These are phyloP conservation scores for Cavia aperea DNA, from an alignment of 2,113 vertebrate genomes.

Conservation along the genomic window DNA sequence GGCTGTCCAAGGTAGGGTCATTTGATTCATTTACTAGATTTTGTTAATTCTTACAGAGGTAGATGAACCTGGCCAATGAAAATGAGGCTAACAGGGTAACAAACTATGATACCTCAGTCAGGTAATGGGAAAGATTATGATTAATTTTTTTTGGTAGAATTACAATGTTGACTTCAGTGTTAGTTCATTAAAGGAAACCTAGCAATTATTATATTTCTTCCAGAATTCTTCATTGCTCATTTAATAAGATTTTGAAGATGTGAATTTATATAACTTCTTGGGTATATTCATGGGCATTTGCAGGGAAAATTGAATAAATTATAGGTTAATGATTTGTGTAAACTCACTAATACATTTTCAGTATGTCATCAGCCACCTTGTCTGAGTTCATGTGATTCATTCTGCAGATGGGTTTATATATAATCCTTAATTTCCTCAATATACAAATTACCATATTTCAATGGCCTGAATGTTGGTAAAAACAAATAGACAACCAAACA, in stretches of 20 bases:
- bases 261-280: conserved; percentile 42
- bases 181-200: neutral
- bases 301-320: conserved; percentile 19
- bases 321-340: neutral
- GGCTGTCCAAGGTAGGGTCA: neutral
- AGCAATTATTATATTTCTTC: neutral
- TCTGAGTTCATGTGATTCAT: conserved; percentile 8
- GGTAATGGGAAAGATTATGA: neutral
- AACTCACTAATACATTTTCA: conserved; percentile 7
- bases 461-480: neutral
- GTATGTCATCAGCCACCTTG: neutral
- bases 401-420: neutral
- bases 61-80: neutral
- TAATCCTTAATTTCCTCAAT: neutral
- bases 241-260: neutral
- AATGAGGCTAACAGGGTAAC: neutral
- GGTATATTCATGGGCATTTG: neutral
- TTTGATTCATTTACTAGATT: conserved; percentile 2
- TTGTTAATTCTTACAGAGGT: conserved; percentile 11
- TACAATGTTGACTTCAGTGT: neutral
- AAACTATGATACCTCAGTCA: neutral
- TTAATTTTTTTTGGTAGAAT: neutral
- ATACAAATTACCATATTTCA: neutral
- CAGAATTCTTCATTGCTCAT: neutral
- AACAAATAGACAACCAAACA: neutral